Base-by-base conservation (phyloP, 2,797 vertebrate genomes). In the Lacerta bilineata region DNA sequence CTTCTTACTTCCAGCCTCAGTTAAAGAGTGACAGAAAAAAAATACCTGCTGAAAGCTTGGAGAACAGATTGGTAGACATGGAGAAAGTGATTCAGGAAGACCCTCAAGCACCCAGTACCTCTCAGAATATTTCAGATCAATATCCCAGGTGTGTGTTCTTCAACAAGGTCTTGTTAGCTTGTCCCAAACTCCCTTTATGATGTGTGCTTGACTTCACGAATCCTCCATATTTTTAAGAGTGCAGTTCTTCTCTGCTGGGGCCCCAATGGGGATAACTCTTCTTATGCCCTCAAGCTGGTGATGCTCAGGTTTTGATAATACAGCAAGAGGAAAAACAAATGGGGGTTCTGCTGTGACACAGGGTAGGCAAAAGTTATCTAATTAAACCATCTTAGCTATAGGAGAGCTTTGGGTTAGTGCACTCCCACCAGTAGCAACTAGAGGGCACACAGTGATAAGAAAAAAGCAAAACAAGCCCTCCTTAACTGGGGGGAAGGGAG, bases 91-190 rank as follows among this genome's bases (percentile, higher is more conserved):
- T 90, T 36, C 87, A 85, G 89, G 93, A 92, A 72, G 46, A 15
- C 0, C 46, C 87, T 91, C 86, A 50, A 72, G 3, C 90, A 82
- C 84, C 92, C 20, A 83, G 64, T 88, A 36, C 76, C 83, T 90
- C 79, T 91, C 91, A 82, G 90, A 90, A 85, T 8, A 3, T 80
- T 25, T 1, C 91, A 74, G 68, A 80, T 93, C 94, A 93, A 79
- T 83, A 89, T 81, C 94, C 36, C 85, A 95, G 95, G 97, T 97
- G 55, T 97, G 55, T 93, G 95, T 46, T 39, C 23, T 50, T 4
- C 79, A 61, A 10, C 13, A 25, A n/a, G 11, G 18, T 72, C 25
- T 78, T 88, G 11, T 61, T 71, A 79, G 29, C 17, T 5, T 33
- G 10, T 9, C 39, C n/a, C 64, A 20, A 2, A 27, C 25, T 13